Conservation (phyloP, 2,888 invertebrate species). For the Idaea straminata region DNA sequence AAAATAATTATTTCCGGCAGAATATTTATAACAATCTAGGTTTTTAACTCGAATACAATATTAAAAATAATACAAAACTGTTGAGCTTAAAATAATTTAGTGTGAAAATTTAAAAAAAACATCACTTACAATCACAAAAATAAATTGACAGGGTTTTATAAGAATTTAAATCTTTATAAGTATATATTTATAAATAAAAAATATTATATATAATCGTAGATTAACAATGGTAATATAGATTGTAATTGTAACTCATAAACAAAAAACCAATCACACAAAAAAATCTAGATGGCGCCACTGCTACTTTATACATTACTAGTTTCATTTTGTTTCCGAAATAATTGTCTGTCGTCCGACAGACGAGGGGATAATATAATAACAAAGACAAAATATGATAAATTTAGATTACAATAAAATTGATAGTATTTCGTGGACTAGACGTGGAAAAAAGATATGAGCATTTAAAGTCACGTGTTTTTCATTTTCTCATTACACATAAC, state of each 20-base stretch:
- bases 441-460: too few relatives aligned
- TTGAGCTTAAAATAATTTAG: background rate
- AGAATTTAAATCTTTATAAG: background rate
- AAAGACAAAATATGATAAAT: too few relatives aligned
- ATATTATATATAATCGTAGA: constrained; percentile 13
- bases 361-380: too few relatives aligned
- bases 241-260: background rate
- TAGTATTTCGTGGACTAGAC: too few relatives aligned
- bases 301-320: too few relatives aligned
- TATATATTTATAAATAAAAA: background rate
- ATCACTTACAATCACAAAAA: background rate
- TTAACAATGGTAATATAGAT: background rate
- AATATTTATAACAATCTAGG: background rate
- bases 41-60: background rate
- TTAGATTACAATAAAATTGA: too few relatives aligned
- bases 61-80: background rate
- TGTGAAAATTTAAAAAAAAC: background rate
- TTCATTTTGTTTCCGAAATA: too few relatives aligned
- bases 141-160: background rate
- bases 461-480: too few relatives aligned
- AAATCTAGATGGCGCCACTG: too few relatives aligned
- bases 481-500: too few relatives aligned
- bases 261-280: too few relatives aligned
- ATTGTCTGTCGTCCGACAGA: too few relatives aligned
- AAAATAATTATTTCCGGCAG: background rate